A percentile compares a stretch with the other conserved stretches of the same genome.
Conservation (phyloP, 2,888 invertebrate genomes). For the Drosophila testacea region DNA sequence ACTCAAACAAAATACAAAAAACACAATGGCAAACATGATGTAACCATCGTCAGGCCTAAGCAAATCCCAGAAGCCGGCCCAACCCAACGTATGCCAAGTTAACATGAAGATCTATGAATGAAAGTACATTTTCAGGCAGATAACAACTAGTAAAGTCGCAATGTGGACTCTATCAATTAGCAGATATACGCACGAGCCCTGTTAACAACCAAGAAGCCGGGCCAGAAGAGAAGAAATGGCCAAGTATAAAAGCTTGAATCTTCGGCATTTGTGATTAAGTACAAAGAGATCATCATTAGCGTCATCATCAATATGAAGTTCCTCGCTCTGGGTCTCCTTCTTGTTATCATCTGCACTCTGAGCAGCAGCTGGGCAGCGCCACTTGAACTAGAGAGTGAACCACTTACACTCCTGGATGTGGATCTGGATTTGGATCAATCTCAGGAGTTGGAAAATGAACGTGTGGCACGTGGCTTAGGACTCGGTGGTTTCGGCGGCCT, state of each 20-base stretch:
- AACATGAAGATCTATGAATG: conserved; percentile 62
- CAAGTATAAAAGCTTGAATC: conserved; percentile 52
- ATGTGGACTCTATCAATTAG: conserved; percentile 67
- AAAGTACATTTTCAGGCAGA: conserved; percentile 59
- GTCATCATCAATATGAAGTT: conserved; percentile 48
- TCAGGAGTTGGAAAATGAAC: conserved; percentile 39
- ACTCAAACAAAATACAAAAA: conserved; percentile 46
- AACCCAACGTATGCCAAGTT: conserved; percentile 39
- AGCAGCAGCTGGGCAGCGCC: conserved; percentile 46
- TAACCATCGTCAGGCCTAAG: conserved; percentile 61
- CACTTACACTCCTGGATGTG: conserved; percentile 63
- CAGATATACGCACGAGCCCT: conserved; percentile 56
- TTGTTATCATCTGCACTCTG: conserved; percentile 37
- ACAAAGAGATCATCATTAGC: conserved; percentile 39
- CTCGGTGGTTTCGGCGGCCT: conserved; percentile 52
- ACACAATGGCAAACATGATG: conserved; percentile 65
- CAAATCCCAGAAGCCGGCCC: conserved; percentile 49
- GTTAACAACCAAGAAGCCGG: conserved; percentile 31
- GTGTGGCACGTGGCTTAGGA: conserved; percentile 73
- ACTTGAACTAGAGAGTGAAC: conserved; percentile 46
- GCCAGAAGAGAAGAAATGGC: conserved; percentile 20
- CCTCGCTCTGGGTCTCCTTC: conserved; percentile 39
- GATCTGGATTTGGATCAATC: conserved; percentile 58
- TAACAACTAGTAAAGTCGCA: conserved; percentile 30
- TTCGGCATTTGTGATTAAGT: conserved; percentile 52